A percentile compares a stretch with the other conserved stretches of the same genome.
These are phyloP conservation scores for Pardalotus punctatus DNA, from an alignment of 2,113 vertebrate species.

Conservation along the genomic window DNA sequence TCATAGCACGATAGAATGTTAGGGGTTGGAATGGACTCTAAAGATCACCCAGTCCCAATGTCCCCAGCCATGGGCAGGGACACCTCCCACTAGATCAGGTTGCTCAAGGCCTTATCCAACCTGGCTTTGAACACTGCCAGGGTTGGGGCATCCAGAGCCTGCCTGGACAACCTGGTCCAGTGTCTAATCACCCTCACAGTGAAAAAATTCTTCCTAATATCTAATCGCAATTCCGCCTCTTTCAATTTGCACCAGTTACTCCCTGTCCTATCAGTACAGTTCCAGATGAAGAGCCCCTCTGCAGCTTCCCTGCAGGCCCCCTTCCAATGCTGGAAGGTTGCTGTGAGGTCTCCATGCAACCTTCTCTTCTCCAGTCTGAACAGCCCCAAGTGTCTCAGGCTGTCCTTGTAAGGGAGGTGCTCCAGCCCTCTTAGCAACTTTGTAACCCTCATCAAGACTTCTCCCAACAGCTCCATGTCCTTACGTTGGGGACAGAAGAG, in stretches of 20 bases:
- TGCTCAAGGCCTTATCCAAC: not conserved
- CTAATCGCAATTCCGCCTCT: not conserved
- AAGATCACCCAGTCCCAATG: not conserved
- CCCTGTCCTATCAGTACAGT: not conserved
- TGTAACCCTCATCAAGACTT: rapidly evolving
- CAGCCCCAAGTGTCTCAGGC: not conserved
- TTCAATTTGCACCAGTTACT: not conserved
- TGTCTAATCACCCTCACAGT: not conserved
- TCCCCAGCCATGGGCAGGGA: not conserved
- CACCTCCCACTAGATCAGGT: not conserved
- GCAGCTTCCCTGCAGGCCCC: not conserved
- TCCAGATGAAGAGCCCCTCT: not conserved
- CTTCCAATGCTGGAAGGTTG: not conserved
- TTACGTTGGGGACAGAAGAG: not conserved
- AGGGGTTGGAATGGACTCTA: not conserved
- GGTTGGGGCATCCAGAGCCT: not conserved
- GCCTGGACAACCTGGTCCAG: not conserved
- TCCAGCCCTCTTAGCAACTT: not conserved
- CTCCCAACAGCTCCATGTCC: not conserved
- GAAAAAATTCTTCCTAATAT: not conserved
- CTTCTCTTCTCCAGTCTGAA: not conserved
- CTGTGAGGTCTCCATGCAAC: rapidly evolving
- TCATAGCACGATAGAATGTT: not conserved
- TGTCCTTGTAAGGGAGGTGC: not conserved
- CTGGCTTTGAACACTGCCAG: not conserved